These are phyloP conservation scores for Leucopsar rothschildi DNA, from an alignment of 2,113 vertebrate species.

Conservation along the genomic window DNA sequence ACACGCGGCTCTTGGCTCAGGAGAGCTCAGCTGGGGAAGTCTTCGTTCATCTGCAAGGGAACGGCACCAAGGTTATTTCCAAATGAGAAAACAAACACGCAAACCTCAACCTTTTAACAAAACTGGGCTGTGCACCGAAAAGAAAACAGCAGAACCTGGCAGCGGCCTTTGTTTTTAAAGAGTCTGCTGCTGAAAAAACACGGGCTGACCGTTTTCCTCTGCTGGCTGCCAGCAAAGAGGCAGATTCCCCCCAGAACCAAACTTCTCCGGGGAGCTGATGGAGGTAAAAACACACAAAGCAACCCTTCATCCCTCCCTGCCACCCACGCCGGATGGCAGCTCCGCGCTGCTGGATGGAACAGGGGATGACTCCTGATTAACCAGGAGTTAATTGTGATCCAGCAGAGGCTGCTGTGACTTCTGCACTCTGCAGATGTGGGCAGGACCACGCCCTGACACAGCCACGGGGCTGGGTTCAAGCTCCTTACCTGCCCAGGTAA, in stretches of 20 bases:
- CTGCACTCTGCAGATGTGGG: fast-evolving
- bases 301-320: not conserved
- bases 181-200: not conserved
- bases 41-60: slow-evolving; percentile 28
- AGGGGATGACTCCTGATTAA: not conserved
- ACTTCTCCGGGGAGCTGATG: not conserved
- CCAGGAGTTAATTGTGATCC: not conserved
- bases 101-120: not conserved
- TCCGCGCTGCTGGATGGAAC: not conserved
- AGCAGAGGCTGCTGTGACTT: not conserved
- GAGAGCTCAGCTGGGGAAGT: not conserved
- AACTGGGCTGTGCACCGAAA: not conserved
- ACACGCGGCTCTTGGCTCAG: not conserved
- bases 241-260: not conserved
- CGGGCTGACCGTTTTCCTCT: not conserved
- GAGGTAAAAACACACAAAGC: not conserved
- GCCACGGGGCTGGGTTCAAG: not conserved
- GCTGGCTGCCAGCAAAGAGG: not conserved
- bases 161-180: not conserved
- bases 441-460: not conserved
- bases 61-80: slow-evolving; percentile 25
- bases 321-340: not conserved
- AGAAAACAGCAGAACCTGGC: not conserved
- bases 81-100: not conserved
- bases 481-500: not conserved